Base-by-base conservation (phyloP, 1,140 invertebrate species). In the Helicoverpa zea region DNA sequence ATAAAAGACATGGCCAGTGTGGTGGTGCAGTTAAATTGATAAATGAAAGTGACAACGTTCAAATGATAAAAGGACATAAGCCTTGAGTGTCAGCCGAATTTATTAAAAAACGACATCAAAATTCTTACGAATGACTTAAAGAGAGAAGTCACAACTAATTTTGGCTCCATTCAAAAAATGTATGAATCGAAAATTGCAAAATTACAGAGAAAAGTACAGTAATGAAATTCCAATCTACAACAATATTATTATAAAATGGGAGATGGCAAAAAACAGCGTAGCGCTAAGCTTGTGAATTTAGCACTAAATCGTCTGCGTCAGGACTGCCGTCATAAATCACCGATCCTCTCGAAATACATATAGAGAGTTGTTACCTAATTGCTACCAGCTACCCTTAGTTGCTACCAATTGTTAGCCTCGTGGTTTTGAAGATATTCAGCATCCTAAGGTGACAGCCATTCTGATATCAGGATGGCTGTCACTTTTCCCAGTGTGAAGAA, bases 141-240 rank as follows among this genome's bases (percentile, higher is more conserved):
- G 56, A 59, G 11, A 59, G 56, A 59, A 59, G 56, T 58, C 56
- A 59, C 56, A 59, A 59, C 56, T 11, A 59, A 59, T 18, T 59
- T 59, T 59, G 56, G 56, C 56, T 59, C 56, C 18, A 59, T 59
- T 59, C 16, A 59, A 59, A 59, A 52, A 63, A 63, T 63, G 12
- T 59, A 59, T 29, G 56, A 59, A 59, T 23, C 56, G 56, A 59
- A 59, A 59, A 54, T 54, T 54, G 52, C 52, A 14, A 54, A 54
- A 29, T 59, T 59, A 59, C 56, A 59, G 56, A 59, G 56, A 23
- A 59, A 59, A 59, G 56, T 59, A 59, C 56, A 59, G 16, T 29
- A 23, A 59, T 11, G 2, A 59, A 59, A 59, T 59, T 29, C 56
- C 9, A 59, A 23, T 59, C 7, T 59, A 59, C 56, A 59, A 59